phyloP scores from a whole-genome alignment of 2,797 vertebrate species.

The Merluccius polli region DNA sequence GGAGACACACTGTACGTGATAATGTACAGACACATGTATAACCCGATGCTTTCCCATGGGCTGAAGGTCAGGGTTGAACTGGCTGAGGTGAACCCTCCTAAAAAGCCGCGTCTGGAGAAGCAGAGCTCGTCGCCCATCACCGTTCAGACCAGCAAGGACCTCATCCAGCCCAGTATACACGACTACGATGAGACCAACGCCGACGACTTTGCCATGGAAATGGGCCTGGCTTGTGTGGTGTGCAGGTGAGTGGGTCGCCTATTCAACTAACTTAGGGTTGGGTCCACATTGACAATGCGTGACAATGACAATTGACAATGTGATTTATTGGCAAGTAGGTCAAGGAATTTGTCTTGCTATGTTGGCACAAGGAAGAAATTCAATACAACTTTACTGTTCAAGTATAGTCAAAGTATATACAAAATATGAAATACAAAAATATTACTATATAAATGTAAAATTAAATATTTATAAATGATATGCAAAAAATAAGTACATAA shows the following conservation, averaged over 20 bases:
- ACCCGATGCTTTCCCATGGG: constrained; percentile 11
- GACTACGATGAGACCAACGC: constrained; percentile 95
- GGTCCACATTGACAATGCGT: too few relatives aligned
- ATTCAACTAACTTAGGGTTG: too few relatives aligned
- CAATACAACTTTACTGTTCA: too few relatives aligned
- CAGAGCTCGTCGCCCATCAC: constrained; percentile 86
- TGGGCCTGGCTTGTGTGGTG: constrained; percentile 96
- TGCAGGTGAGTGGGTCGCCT: constrained; percentile 78
- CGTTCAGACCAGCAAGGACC: constrained; percentile 86
- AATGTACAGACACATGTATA: background rate
- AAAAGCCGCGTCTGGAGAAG: constrained; percentile 91
- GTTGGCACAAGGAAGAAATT: too few relatives aligned
- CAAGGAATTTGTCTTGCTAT: too few relatives aligned
- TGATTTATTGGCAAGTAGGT: too few relatives aligned
- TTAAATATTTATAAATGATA: too few relatives aligned
- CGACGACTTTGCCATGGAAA: constrained; percentile 98
- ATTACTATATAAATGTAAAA: too few relatives aligned
- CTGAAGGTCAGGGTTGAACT: constrained; percentile 81
- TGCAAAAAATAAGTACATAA: too few relatives aligned
- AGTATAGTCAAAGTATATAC: too few relatives aligned
- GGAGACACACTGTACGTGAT: background rate
- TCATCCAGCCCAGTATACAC: constrained; percentile 82
- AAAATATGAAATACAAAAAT: too few relatives aligned
- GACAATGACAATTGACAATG: background rate
- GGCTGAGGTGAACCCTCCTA: constrained; percentile 81